phyloP scores from a whole-genome alignment of 2,888 invertebrate genomes.

The Amphiduros pacificus region DNA sequence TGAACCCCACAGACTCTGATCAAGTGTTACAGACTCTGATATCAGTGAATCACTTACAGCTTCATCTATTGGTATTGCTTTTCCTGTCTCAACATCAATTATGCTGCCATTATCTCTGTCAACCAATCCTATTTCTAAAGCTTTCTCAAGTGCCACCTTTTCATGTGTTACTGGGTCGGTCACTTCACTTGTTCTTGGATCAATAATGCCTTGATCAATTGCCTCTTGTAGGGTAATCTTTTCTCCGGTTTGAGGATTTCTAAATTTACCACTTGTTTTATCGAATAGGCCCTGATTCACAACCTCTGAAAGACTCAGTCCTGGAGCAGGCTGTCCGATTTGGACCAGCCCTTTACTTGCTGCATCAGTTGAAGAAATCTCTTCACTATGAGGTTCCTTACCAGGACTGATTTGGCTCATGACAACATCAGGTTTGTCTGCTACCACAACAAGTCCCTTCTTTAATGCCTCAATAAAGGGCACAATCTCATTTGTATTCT shows the following conservation, averaged over 20 bases:
- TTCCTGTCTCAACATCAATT: constrained; percentile 7
- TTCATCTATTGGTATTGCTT: constrained; percentile 74
- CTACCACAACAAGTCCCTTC: constrained; percentile 19
- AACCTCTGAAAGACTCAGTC: not conserved
- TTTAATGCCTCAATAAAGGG: constrained; percentile 24
- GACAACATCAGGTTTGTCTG: constrained; percentile 4
- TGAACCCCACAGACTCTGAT: constrained; percentile 6
- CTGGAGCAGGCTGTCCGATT: constrained; percentile 56
- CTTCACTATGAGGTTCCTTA: no score
- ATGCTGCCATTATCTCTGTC: constrained; percentile 61
- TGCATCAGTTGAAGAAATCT: no score
- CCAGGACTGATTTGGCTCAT: no score
- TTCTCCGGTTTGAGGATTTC: constrained; percentile 61
- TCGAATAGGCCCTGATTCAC: constrained; percentile 1
- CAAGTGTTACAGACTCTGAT: not conserved
- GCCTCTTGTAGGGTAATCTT: constrained; percentile 90
- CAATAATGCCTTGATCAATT: constrained; percentile 64
- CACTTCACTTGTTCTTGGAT: constrained; percentile 23
- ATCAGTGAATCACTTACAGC: constrained; percentile 54
- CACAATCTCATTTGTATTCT: not conserved
- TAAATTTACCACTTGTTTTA: constrained; percentile 68
- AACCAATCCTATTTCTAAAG: constrained; percentile 69
- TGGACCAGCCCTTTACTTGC: not conserved
- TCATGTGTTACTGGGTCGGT: constrained; percentile 1
- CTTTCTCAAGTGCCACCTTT: constrained; percentile 46